These are phyloP conservation scores for Melanostoma scalare DNA, from an alignment of 2,888 invertebrate species.

Conservation along the genomic window DNA sequence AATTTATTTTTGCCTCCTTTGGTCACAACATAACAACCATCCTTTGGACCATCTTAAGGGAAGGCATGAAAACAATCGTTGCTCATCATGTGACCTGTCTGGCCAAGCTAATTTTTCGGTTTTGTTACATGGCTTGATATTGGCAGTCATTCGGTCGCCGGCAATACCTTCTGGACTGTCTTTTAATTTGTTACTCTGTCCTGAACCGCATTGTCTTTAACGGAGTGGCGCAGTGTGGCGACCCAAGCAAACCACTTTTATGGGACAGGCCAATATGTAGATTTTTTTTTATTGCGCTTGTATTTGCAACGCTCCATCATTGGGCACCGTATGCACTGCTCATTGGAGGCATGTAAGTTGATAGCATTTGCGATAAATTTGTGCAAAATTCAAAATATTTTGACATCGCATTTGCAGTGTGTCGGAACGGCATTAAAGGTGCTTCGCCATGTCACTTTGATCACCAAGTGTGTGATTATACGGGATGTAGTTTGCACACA, in stretches of 20 bases:
- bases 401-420: conserved; percentile 59
- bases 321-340: conserved; percentile 9
- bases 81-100: conserved; percentile 73
- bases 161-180: conserved; percentile 59
- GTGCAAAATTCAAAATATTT: conserved; percentile 76
- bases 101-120: conserved; percentile 74
- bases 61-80: conserved; percentile 61
- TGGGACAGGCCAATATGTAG: conserved; percentile 71
- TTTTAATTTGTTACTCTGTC: conserved; percentile 69
- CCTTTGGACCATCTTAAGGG: conserved; percentile 24
- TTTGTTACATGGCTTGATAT: conserved; percentile 30
- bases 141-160: conserved; percentile 45
- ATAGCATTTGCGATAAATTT: conserved; percentile 81
- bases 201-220: conserved; percentile 55
- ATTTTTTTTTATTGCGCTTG: conserved; percentile 69
- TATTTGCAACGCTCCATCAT: conserved; percentile 46
- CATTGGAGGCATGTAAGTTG: conserved; percentile 70
- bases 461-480: conserved; percentile 47
- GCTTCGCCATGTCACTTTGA: conserved; percentile 62
- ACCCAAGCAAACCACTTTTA: conserved; percentile 49
- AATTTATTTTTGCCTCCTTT: conserved; percentile 48
- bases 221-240: conserved; percentile 26
- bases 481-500: conserved; percentile 37
- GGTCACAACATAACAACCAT: conserved; percentile 39
- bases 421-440: conserved; percentile 62